Evolutionary conservation across 2,113 vertebrate species (phyloP).

Genomic region (Tringa solitaria): DNA sequence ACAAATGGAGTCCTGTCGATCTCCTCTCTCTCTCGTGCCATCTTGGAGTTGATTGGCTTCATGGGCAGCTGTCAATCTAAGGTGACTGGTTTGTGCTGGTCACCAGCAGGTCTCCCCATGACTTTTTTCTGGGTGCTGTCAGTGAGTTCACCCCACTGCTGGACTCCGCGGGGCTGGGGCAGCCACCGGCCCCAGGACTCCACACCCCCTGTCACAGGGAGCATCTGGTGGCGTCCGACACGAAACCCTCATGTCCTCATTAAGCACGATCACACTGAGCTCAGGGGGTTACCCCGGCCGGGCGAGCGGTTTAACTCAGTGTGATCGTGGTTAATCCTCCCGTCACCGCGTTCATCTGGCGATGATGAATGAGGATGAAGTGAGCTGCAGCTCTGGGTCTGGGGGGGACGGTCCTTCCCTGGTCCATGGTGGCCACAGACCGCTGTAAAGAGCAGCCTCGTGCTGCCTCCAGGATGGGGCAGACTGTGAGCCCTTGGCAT

Average conservation of each 20-base stretch:
- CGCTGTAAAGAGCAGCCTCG: rapidly evolving
- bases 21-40: neutral
- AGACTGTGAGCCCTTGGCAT: neutral
- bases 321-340: neutral
- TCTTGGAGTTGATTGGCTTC: neutral
- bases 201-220: too few species aligned
- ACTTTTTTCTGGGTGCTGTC: neutral
- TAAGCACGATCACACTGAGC: too few species aligned
- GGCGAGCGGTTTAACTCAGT: neutral
- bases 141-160: too few species aligned
- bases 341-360: neutral
- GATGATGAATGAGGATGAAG: neutral
- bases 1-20: neutral
- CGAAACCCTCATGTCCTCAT: neutral
- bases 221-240: neutral
- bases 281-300: too few species aligned
- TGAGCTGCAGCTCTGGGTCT: neutral
- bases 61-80: neutral
- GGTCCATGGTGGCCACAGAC: neutral
- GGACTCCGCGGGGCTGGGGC: too few species aligned
- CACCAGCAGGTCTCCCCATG: neutral
- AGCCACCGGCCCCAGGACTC: too few species aligned
- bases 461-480: rapidly evolving
- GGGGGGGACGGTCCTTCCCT: neutral
- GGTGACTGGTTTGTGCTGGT: neutral